Percentiles rank a stretch among this genome's conserved stretches.
phyloP scores from a whole-genome alignment of 1,140 invertebrate species.

The Melitaea cinxia region DNA sequence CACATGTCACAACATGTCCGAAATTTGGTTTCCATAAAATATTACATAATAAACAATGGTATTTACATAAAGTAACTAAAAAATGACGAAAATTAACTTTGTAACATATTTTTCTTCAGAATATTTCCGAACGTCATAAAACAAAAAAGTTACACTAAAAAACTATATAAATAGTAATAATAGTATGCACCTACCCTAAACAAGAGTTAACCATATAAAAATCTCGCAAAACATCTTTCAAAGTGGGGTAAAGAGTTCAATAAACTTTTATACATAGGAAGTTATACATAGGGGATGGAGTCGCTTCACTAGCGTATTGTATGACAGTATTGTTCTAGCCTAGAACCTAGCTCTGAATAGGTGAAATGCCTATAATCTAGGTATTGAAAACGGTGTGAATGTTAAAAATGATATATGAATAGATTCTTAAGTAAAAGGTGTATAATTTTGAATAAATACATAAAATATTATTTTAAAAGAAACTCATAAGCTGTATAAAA shows the following conservation, averaged over 20 bases:
- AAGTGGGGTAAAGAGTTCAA: conserved; percentile 37
- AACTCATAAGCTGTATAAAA: too few relatives aligned
- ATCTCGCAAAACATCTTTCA: conserved; percentile 15
- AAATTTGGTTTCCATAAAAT: too few relatives aligned
- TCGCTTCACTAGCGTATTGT: conserved; percentile 19
- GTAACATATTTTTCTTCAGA: too few relatives aligned
- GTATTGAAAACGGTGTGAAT: conserved; percentile 24
- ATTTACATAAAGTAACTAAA: too few relatives aligned
- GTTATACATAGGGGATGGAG: conserved; percentile 24
- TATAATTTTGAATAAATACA: not conserved
- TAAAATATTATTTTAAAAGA: not conserved
- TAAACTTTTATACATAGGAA: conserved; percentile 29
- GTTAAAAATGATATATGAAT: not conserved
- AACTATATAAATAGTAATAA: not conserved
- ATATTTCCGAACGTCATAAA: too few relatives aligned
- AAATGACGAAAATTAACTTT: too few relatives aligned
- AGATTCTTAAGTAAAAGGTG: not conserved
- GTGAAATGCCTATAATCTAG: conserved; percentile 16
- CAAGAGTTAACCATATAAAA: conserved; percentile 28
- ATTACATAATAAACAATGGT: too few relatives aligned
- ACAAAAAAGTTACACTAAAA: not conserved
- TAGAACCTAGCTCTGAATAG: conserved; percentile 15
- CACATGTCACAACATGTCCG: too few relatives aligned
- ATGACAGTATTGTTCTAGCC: conserved; percentile 15
- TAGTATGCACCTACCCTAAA: conserved; percentile 10